A percentile compares a stretch with the other conserved stretches of the same genome.
phyloP scores from a whole-genome alignment of 1,140 invertebrate genomes.

The Goniozus legneri region DNA sequence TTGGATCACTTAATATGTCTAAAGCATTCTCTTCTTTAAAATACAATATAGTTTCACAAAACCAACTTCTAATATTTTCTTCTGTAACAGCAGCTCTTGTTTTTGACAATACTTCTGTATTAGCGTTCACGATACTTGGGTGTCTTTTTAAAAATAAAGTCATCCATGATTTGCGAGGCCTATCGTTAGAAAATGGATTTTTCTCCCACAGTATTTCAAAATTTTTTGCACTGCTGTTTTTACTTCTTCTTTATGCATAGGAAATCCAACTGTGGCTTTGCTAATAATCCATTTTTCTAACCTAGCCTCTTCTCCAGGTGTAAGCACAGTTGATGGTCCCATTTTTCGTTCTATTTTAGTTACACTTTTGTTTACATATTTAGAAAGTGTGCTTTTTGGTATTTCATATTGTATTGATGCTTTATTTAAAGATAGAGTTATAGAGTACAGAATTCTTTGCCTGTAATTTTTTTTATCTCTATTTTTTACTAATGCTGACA shows the following conservation, averaged over 20 bases:
- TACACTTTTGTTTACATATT: no score
- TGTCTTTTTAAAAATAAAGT: constrained; percentile 2
- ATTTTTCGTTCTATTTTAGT: no score
- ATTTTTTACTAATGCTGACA: no score
- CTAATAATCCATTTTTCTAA: neutral
- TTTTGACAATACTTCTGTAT: neutral
- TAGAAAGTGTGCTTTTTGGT: no score
- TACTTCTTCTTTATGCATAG: neutral
- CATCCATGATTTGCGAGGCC: constrained; percentile 4
- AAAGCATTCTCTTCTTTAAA: constrained; percentile 9
- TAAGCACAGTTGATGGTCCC: neutral
- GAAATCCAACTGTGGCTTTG: neutral
- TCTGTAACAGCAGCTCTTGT: constrained; percentile 3
- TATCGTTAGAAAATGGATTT: neutral
- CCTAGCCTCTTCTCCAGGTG: neutral
- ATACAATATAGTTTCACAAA: constrained; percentile 12
- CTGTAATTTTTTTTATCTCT: no score
- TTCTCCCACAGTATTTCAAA: neutral
- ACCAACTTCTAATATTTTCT: constrained; percentile 18
- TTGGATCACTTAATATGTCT: constrained; percentile 15
- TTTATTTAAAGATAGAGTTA: no score
- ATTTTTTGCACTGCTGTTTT: constrained; percentile 1
- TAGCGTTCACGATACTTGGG: neutral
- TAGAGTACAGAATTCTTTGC: no score
- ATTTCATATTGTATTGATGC: no score